Conservation (phyloP, 92 coral and sea anemone species). For the Parazoanthus atlanticus region DNA sequence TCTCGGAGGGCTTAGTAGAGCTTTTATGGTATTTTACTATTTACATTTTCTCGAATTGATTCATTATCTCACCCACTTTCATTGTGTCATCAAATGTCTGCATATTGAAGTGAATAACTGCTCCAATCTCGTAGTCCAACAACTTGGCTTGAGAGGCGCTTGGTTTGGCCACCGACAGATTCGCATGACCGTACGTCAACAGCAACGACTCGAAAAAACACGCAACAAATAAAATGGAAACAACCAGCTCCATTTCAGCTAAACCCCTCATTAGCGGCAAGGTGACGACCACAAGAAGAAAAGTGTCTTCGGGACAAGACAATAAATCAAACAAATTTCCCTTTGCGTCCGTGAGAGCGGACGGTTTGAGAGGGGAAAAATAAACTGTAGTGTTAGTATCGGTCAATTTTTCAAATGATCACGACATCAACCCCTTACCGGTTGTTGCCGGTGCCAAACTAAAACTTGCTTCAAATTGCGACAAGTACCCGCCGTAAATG, state of each 20-base stretch:
- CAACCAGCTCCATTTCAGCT: not conserved
- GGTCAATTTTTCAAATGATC: too few relatives aligned
- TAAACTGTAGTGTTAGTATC: too few relatives aligned
- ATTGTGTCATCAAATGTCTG: constrained; percentile 69
- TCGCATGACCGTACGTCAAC: not conserved
- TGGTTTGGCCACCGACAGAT: constrained; percentile 60
- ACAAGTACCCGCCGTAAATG: not conserved
- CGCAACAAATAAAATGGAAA: not conserved
- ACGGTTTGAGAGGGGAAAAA: too few relatives aligned
- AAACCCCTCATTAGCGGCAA: not conserved
- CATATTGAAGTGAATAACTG: constrained; percentile 87
- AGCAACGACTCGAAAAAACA: not conserved
- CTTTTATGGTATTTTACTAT: too few relatives aligned
- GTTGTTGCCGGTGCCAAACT: not conserved
- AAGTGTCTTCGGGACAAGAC: too few relatives aligned
- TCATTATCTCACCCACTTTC: constrained; percentile 63
- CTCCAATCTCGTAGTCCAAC: constrained; percentile 84
- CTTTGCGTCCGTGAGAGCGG: too few relatives aligned
- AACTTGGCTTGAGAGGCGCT: constrained; percentile 72
- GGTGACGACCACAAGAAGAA: too few relatives aligned
- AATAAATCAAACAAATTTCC: too few relatives aligned
- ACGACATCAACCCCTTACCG: not conserved
- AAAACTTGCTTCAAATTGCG: not conserved
- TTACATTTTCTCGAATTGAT: not conserved
- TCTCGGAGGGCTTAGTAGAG: not conserved